Base-by-base conservation (phyloP, 2,888 invertebrate genomes). In the Meganola albula region DNA sequence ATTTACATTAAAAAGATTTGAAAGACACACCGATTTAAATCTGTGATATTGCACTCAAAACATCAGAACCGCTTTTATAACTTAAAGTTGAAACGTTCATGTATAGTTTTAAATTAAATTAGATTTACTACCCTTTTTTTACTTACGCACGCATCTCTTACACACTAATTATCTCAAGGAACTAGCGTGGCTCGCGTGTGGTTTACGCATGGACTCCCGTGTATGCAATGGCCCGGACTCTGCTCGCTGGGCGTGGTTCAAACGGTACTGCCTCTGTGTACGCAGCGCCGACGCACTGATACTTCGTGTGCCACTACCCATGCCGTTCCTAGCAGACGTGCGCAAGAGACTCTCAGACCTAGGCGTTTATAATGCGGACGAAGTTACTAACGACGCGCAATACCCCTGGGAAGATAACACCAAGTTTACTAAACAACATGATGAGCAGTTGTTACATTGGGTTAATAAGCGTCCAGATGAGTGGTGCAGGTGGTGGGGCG, bases 401-500 rank as follows among this genome's bases (percentile, higher is more conserved):
- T 74, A 75, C 36, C 65, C 84, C 6, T 95, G 97, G 80, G 96
- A 97, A 69, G 91, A 92, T 60, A 95, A 97, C 58, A 92, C 90
- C 32, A 91, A 91, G 43, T 95, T 79, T 26, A 73, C 76, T 0
- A 66, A 70, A 42, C 82, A 82, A 91, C 95, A 97, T 49, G 97
- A 98, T 64, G 95, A 96, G 52, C 98, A 98, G 63, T 75, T 98
- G 6, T 74, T 98, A 42, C 92, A 95, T 57, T 98, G 98, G 98
- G 88, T 97, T 28, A 97, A 95, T 71, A 91, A 93, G 48, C 90
- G 94, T 10, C 95, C 97, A 1, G 97, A 98, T 63, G 97, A 98
- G 67, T 98, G 98, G 98, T 93, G 95, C 0, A 82, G 97, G 2
- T 95, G 96, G 40, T 98, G 97, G 96, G 94, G 95, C 44, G 91